Percentiles rank a stretch among this genome's conserved stretches.
Evolutionary conservation across 2,888 invertebrate species (phyloP).

Genomic region (Heliconius ethilla): DNA sequence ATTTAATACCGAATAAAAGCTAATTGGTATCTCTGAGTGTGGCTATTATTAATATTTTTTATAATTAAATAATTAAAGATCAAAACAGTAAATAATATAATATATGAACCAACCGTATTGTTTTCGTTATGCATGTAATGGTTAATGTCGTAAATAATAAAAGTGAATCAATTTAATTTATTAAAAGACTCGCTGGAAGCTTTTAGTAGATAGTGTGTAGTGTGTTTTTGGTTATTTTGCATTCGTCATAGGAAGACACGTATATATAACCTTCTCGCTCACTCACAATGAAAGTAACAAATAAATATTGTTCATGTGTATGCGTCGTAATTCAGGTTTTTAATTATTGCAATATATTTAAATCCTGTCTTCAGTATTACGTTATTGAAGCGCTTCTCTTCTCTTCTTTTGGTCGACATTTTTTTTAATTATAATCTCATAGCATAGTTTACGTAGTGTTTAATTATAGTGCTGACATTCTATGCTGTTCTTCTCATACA

Average conservation of each 20-base stretch:
- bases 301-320: background rate
- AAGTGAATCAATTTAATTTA: constrained; percentile 21
- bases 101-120: background rate
- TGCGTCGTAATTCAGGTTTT: background rate
- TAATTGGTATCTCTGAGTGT: background rate
- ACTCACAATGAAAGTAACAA: background rate
- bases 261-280: background rate
- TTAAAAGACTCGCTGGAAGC: constrained; percentile 54
- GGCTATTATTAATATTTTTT: background rate
- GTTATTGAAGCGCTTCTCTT: background rate
- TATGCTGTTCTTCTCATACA: background rate
- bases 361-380: constrained; percentile 27
- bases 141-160: background rate
- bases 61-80: background rate
- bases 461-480: background rate
- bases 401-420: too few species aligned
- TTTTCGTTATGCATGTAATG: background rate
- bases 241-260: background rate
- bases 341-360: background rate
- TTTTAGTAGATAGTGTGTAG: constrained; percentile 62
- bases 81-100: background rate
- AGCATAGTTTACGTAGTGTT: constrained; percentile 16
- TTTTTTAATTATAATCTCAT: constrained; percentile 22
- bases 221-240: background rate
- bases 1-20: background rate